Percentiles rank a stretch among this genome's conserved stretches.
These are phyloP conservation scores for Nemoura dubitans DNA, from an alignment of 2,888 invertebrate genomes.

Conservation along the genomic window DNA sequence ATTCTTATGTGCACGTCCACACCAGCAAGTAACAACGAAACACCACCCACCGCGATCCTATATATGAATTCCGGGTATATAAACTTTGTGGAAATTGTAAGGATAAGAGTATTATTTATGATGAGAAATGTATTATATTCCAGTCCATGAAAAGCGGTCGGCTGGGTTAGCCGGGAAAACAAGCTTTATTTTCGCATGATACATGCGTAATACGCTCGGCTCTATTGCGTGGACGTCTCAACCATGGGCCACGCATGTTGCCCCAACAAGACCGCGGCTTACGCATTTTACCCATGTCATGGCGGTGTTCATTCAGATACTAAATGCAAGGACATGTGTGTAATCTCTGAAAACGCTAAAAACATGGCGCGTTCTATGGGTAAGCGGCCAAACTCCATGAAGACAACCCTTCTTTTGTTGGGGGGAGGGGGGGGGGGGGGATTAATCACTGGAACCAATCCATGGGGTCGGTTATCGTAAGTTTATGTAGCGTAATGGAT, in stretches of 20 bases:
- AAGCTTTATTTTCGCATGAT: constrained; percentile 2
- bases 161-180: constrained; percentile 1
- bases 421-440: not conserved
- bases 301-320: not conserved
- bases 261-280: not conserved
- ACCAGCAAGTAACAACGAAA: not conserved
- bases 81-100: constrained; percentile 32
- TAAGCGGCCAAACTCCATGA: not conserved
- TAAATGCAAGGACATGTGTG: not conserved
- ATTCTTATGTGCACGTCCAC: constrained; percentile 7
- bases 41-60: not conserved
- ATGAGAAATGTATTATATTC: constrained; percentile 43
- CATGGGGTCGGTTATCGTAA: not conserved
- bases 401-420: not conserved
- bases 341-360: not conserved
- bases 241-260: not conserved
- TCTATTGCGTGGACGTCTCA: not conserved
- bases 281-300: not conserved
- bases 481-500: constrained; percentile 36
- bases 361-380: not conserved
- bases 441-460: not conserved
- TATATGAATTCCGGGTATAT: constrained; percentile 9
- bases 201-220: not conserved
- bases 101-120: constrained; percentile 45
- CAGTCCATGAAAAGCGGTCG: constrained; percentile 35